Conservation (phyloP, 2,888 invertebrate genomes). For the Brachyptera risi region DNA sequence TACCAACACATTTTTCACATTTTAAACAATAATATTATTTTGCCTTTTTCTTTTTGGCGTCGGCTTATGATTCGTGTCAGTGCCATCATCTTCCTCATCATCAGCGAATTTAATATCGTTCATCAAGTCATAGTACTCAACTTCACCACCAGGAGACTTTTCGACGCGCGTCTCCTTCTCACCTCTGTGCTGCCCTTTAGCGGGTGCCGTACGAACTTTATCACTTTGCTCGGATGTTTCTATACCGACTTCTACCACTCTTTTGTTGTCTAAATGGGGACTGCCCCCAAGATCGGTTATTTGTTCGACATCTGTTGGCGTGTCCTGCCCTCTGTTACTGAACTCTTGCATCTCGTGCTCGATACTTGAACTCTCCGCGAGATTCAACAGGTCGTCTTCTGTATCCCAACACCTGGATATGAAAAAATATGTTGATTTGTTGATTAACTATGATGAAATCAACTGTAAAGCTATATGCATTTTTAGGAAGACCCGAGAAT, state of each 20-base stretch:
- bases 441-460: no score
- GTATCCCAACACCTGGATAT: constrained; percentile 21
- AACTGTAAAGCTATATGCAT: no score
- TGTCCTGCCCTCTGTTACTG: background rate
- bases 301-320: constrained; percentile 1
- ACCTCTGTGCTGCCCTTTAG: constrained; percentile 32
- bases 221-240: no score
- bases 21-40: no score
- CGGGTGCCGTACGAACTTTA: constrained; percentile 3
- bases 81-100: constrained; percentile 60
- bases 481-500: no score
- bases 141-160: constrained; percentile 54
- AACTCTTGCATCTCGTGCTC: constrained; percentile 27
- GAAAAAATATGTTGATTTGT: no score
- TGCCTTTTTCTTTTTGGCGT: no score
- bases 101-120: constrained; percentile 65
- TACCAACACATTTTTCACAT: no score
- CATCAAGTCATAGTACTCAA: constrained; percentile 44
- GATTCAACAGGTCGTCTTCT: constrained; percentile 20
- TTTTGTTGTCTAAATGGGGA: background rate
- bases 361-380: constrained; percentile 9
- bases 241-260: background rate
- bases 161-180: constrained; percentile 65
- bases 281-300: constrained; percentile 16
- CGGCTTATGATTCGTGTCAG: no score